Conservation (phyloP, 2,797 vertebrate species). For the Moxostoma hubbsi region DNA sequence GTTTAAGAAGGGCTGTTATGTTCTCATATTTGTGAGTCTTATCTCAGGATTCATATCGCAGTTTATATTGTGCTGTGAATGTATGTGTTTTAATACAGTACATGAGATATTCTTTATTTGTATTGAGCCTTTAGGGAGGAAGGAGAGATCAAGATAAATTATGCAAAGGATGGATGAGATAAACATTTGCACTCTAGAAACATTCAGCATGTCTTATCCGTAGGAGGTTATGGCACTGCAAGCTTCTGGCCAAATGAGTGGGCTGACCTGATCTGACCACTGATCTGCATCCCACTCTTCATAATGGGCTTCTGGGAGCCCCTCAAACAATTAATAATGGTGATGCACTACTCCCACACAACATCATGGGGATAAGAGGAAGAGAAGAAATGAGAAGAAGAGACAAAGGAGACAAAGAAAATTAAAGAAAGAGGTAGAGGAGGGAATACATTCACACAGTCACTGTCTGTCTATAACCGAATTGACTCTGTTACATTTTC, state of each 20-base stretch:
- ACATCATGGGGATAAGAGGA: slow-evolving; percentile 3
- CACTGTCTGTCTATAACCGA: no score
- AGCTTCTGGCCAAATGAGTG: slow-evolving; percentile 41
- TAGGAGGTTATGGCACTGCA: slow-evolving; percentile 22
- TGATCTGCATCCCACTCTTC: slow-evolving; percentile 50
- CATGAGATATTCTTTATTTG: slow-evolving; percentile 11
- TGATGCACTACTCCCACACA: slow-evolving; percentile 40
- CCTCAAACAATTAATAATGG: slow-evolving; percentile 43
- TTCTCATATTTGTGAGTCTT: neutral
- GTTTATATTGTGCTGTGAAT: slow-evolving; percentile 1
- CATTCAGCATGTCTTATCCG: slow-evolving; percentile 37
- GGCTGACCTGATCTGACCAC: slow-evolving; percentile 48
- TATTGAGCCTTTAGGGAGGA: slow-evolving; percentile 15
- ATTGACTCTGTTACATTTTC: no score
- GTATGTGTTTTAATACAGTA: neutral
- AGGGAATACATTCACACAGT: neutral
- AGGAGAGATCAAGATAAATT: slow-evolving; percentile 38
- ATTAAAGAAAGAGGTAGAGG: slow-evolving; percentile 5
- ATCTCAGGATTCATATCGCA: neutral
- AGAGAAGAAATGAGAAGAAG: neutral
- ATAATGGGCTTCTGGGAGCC: slow-evolving; percentile 39
- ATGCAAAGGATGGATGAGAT: slow-evolving; percentile 34
- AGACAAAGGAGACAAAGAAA: neutral
- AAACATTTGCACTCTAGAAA: slow-evolving; percentile 42
- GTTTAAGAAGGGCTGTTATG: neutral